Conservation (phyloP, 2,888 invertebrate genomes). For the Drosophila helvetica region DNA sequence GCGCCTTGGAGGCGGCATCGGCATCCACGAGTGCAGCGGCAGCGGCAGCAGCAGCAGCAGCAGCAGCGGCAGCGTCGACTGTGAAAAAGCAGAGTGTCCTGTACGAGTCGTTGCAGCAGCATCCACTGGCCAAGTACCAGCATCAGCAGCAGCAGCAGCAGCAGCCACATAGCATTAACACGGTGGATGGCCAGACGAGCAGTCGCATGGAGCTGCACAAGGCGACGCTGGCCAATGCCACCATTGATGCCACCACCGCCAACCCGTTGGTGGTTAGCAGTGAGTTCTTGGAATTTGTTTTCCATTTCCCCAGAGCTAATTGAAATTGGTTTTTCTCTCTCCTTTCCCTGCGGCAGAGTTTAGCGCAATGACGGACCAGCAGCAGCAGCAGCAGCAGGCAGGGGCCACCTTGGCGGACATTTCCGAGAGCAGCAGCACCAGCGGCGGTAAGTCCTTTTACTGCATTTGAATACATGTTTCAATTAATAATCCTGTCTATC, state of each 20-base stretch:
- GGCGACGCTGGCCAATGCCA: conserved; percentile 80
- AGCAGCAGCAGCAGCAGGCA: conserved; percentile 57
- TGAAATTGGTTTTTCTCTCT: conserved; percentile 2
- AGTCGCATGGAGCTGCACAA: conserved; percentile 83
- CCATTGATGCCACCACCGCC: conserved; percentile 65
- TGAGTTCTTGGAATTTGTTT: conserved; percentile 47
- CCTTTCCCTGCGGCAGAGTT: conserved; percentile 58
- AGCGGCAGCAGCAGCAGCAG: conserved; percentile 44
- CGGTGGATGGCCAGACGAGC: conserved; percentile 79
- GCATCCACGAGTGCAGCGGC: conserved; percentile 16
- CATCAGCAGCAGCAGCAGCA: conserved; percentile 44
- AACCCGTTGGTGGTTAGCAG: conserved; percentile 58
- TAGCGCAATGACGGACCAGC: conserved; percentile 64
- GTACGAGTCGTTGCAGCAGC: conserved; percentile 81
- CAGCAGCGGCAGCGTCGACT: conserved; percentile 30
- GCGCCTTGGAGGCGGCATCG: conserved; percentile 50
- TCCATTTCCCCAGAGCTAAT: not conserved
- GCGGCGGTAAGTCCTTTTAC: conserved; percentile 52
- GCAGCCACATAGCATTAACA: conserved; percentile 41
- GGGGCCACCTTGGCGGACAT: conserved; percentile 76
- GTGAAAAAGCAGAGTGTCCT: conserved; percentile 78
- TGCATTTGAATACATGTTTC: not conserved
- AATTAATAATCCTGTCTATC: not conserved
- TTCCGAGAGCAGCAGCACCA: conserved; percentile 65
- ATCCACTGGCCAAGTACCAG: conserved; percentile 74